Base-by-base conservation (phyloP, 2,888 invertebrate species). In the Tenthredo amoena region DNA sequence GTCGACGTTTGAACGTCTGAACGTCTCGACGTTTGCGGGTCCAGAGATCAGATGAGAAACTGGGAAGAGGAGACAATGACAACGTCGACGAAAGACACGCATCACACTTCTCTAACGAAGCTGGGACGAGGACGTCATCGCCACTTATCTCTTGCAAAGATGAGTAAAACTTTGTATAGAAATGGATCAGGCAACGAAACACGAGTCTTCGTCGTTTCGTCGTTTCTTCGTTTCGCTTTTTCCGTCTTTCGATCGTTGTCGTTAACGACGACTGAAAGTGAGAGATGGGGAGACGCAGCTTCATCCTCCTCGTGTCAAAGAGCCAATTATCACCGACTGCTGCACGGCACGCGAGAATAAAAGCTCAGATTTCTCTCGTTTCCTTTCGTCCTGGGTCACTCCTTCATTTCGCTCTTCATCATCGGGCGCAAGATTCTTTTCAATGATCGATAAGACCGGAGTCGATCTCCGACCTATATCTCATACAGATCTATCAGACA, bases 291-390 rank as follows among this genome's bases (percentile, higher is more conserved):
- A 76, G 21, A 21, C 5, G 50, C 31, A 15, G 72, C 72, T 58
- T 74, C 50, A 62, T 84, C 74, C 72, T 47, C 21, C 43, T 15
- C 58, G 84, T 74, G 74, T 84, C 76, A 83, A 83, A 84, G 50
- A 84, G 85, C 87, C 74, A 84, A 84, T 86, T 83, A 86, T 68
- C 84, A 68, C 81, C 86, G 85, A 85, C 84, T 83, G 74, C 79
- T 85, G 84, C 76, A 84, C 21, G 84, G 79, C 84, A 77, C 50
- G 62, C 85, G 77, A 65, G 72, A 58, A 76, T 43, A 47, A 79
- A 62, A 21, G 40, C 62, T 37, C 40, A 37, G 15, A 26, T 47
- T 55, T n/a, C 31, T 5, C 31, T 26, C 4, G 26, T 18, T 77
- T 31, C 6, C 76, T 31, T 18, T 50, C 50, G 18, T 2, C 18